phyloP scores from a whole-genome alignment of 92 coral and sea anemone species.

The Actinernus sp. region DNA sequence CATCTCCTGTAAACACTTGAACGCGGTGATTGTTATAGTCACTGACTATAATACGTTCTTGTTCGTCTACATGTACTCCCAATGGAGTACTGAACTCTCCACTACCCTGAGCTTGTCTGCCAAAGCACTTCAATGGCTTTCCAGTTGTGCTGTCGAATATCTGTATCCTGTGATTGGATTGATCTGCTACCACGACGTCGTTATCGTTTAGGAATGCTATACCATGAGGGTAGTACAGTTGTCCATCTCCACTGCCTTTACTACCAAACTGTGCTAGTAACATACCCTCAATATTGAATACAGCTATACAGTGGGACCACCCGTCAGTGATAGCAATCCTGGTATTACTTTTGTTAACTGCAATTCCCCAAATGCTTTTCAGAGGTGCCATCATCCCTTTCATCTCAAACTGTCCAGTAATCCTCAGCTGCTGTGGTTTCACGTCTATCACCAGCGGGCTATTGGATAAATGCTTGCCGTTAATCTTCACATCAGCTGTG shows the following conservation, averaged over 20 bases:
- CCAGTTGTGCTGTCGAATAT: not conserved
- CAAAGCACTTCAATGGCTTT: not conserved
- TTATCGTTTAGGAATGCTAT: not conserved
- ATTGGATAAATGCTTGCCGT: not conserved
- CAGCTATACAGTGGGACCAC: not conserved
- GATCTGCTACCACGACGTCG: not conserved
- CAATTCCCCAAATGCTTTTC: not conserved
- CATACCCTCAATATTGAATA: not conserved
- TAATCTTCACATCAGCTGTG: not conserved
- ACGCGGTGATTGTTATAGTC: not conserved
- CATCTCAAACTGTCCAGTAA: not conserved
- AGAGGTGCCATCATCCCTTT: not conserved
- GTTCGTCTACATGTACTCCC: conserved; percentile 1
- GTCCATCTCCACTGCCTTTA: not conserved
- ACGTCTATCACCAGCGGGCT: not conserved
- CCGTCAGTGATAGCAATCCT: not conserved
- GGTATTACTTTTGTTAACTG: not conserved
- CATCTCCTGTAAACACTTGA: not conserved
- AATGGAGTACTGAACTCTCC: not conserved
- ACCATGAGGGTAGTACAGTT: not conserved
- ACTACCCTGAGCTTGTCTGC: not conserved
- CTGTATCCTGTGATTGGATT: not conserved
- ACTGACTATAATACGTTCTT: not conserved
- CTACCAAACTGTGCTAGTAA: not conserved
- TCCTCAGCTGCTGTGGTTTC: not conserved